phyloP scores from a whole-genome alignment of 1,140 invertebrate species.

The Riptortus pedestris region DNA sequence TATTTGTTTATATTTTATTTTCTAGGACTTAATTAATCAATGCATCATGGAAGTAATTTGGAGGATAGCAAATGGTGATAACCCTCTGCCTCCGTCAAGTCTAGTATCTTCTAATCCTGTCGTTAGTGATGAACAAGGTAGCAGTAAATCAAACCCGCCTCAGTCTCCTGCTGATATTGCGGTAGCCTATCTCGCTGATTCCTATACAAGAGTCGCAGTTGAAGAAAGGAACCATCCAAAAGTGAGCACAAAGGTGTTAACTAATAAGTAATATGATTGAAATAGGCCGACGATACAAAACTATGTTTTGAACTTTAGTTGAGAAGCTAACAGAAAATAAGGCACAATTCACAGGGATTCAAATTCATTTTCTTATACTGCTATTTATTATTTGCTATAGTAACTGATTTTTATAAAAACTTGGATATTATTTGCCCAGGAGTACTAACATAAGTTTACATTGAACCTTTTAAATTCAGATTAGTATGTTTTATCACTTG shows the following conservation, averaged over 20 bases:
- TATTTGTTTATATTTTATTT: conserved; percentile 1
- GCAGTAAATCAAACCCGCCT: conserved; percentile 24
- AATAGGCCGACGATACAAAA: too few species aligned
- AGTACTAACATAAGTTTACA: too few species aligned
- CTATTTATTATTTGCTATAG: too few species aligned
- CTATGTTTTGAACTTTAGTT: too few species aligned
- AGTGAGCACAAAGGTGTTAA: conserved; percentile 40
- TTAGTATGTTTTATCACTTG: too few species aligned
- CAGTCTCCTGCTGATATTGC: conserved; percentile 33
- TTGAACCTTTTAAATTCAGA: too few species aligned
- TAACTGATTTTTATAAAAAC: too few species aligned
- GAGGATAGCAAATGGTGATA: conserved; percentile 48
- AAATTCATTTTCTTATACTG: too few species aligned
- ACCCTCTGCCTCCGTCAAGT: conserved; percentile 37
- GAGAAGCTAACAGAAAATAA: too few species aligned
- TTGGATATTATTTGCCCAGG: too few species aligned
- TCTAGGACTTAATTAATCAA: conserved; percentile 46
- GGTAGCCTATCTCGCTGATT: conserved; percentile 51
- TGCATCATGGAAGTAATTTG: conserved; percentile 57
- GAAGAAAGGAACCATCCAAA: conserved; percentile 65
- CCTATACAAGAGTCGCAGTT: conserved; percentile 53
- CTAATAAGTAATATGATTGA: too few species aligned
- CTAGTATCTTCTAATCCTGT: not conserved
- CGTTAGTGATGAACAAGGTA: not conserved
- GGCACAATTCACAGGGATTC: too few species aligned